Conservation (phyloP, 64 coral and sea anemone genomes). For the Pachyseris speciosa region DNA sequence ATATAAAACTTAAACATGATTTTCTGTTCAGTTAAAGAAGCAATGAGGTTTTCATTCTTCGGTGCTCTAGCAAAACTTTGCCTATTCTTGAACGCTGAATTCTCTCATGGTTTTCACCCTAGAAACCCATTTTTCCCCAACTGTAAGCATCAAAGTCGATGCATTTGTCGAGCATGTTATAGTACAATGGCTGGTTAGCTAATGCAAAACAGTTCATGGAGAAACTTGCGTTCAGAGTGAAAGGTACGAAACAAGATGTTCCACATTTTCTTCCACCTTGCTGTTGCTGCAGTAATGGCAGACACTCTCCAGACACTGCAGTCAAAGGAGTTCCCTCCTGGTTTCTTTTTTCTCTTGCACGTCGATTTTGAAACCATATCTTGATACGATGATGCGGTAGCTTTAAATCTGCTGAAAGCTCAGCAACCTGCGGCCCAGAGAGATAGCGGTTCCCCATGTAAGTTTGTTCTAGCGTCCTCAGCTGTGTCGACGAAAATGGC, state of each 20-base stretch:
- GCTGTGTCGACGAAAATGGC: slow-evolving; percentile 85
- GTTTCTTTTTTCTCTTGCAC: slow-evolving; percentile 84
- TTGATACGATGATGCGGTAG: slow-evolving; percentile 90
- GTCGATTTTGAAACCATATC: slow-evolving; percentile 98
- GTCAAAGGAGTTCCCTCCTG: not conserved
- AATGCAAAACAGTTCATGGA: slow-evolving; percentile 2
- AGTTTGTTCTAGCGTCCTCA: slow-evolving; percentile 76
- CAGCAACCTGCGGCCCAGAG: slow-evolving; percentile 72
- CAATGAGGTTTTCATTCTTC: not conserved
- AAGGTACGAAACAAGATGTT: slow-evolving; percentile 2
- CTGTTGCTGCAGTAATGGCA: not conserved
- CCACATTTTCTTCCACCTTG: not conserved
- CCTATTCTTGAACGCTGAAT: not conserved
- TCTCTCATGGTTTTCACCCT: not conserved
- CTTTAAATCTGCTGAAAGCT: slow-evolving; percentile 60
- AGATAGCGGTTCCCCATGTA: slow-evolving; percentile 83
- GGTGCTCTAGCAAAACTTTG: not conserved
- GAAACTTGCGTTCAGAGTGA: not conserved
- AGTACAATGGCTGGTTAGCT: not conserved
- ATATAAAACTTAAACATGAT: not conserved
- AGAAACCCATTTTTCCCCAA: not conserved
- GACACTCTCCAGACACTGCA: not conserved
- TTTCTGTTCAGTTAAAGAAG: not conserved
- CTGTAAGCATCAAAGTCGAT: not conserved
- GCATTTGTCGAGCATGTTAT: not conserved